These are phyloP conservation scores for Corapipo altera DNA, from an alignment of 2,113 vertebrate species.

Conservation along the genomic window DNA sequence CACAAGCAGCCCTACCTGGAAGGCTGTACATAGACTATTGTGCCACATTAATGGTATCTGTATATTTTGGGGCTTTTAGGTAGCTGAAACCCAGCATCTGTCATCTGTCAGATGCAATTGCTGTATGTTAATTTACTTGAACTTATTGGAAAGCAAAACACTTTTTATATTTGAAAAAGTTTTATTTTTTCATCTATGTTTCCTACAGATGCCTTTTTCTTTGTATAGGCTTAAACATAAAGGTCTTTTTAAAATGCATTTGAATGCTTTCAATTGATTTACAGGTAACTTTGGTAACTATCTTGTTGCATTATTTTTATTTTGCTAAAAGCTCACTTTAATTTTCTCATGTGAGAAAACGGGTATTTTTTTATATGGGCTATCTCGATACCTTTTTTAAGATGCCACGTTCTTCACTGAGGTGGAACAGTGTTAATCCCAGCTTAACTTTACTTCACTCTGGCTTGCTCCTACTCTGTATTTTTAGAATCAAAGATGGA, in stretches of 20 bases:
- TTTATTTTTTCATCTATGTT: constrained; percentile 72
- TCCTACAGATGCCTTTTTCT: constrained; percentile 53
- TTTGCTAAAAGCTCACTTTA: constrained; percentile 7
- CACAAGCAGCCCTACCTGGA: constrained; percentile 37
- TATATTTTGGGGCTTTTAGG: constrained; percentile 82
- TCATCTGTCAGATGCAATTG: constrained; percentile 13
- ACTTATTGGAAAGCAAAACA: constrained; percentile 55
- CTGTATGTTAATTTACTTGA: constrained; percentile 74
- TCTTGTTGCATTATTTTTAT: neutral
- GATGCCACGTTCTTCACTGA: neutral
- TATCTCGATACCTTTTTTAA: neutral
- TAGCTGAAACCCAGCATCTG: constrained; percentile 42
- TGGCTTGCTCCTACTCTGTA: neutral
- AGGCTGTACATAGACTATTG: constrained; percentile 44
- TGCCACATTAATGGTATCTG: constrained; percentile 74
- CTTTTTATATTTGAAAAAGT: constrained; percentile 68
- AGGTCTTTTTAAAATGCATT: constrained; percentile 40
- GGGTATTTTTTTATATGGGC: neutral
- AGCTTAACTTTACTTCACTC: neutral
- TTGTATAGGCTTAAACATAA: constrained; percentile 38
- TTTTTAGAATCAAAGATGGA: neutral
- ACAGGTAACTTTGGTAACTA: constrained; percentile 17
- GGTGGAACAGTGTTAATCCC: neutral
- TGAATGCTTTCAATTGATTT: constrained; percentile 47
- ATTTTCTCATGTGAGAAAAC: constrained; percentile 57